phyloP scores from a whole-genome alignment of 2,113 vertebrate genomes.

The Parus major region DNA sequence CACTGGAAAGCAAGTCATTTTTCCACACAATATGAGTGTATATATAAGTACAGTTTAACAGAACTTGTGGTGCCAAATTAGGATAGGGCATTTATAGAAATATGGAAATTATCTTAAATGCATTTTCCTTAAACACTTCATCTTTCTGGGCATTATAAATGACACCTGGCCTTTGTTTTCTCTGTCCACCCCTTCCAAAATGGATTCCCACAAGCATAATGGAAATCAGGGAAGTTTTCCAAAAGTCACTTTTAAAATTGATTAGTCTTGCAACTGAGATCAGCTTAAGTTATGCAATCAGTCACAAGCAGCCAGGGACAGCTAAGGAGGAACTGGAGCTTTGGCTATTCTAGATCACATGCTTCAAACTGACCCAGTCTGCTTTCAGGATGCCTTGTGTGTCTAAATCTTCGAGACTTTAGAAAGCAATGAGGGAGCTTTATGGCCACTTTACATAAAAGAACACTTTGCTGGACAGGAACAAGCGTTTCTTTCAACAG shows the following conservation, averaged over 20 bases:
- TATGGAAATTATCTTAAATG: not conserved
- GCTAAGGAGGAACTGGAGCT: not conserved
- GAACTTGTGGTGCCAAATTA: not conserved
- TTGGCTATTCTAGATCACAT: not conserved
- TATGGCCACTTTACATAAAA: not conserved
- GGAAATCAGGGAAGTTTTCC: not conserved
- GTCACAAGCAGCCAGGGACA: not conserved
- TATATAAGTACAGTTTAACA: not conserved
- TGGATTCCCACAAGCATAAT: not conserved
- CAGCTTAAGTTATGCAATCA: not conserved
- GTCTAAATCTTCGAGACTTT: not conserved
- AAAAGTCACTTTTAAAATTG: not conserved
- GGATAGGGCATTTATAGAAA: not conserved
- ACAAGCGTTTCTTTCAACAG: not conserved
- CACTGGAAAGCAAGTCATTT: not conserved
- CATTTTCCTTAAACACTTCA: not conserved
- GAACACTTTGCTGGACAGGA: not conserved
- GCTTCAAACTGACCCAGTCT: rapidly evolving
- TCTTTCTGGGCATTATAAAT: not conserved
- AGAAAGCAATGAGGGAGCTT: not conserved
- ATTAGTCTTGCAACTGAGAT: not conserved
- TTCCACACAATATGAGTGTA: not conserved
- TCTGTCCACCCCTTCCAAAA: not conserved
- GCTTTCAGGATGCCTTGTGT: not conserved
- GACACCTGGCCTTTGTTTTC: not conserved